Evolutionary conservation across 2,113 vertebrate genomes (phyloP).

Genomic region (Mohoua ochrocephala): DNA sequence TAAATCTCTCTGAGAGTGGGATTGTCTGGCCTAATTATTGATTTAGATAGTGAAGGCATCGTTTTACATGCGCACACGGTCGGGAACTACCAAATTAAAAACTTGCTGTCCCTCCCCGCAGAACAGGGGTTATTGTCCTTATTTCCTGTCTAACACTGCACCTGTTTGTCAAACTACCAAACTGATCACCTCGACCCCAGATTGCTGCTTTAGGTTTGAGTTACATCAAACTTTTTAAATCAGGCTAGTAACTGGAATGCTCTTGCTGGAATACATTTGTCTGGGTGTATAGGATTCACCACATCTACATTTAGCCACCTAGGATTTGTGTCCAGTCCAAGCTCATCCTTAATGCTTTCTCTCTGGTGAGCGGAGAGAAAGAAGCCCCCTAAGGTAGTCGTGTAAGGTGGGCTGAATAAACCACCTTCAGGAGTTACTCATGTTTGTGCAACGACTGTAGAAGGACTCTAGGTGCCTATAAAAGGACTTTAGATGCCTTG

Average conservation of each 20-base stretch:
- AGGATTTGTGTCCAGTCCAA: neutral
- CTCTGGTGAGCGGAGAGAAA: neutral
- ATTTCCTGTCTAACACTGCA: neutral
- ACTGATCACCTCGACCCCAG: neutral
- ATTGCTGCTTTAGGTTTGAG: neutral
- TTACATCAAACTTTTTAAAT: neutral
- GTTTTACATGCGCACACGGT: neutral
- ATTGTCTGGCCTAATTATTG: neutral
- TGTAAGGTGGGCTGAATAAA: neutral
- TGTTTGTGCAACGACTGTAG: neutral
- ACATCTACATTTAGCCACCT: neutral
- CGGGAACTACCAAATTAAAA: neutral
- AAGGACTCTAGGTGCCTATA: neutral
- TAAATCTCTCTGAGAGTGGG: neutral
- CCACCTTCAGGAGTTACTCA: neutral
- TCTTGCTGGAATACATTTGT: neutral
- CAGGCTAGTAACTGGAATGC: neutral
- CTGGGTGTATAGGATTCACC: neutral
- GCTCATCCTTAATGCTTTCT: neutral
- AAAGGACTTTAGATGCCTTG: neutral
- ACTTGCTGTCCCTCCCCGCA: neutral
- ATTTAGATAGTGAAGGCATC: neutral
- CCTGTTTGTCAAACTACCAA: neutral
- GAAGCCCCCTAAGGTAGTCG: neutral
- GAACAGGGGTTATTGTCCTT: neutral